Evolutionary conservation across 2,113 vertebrate species (phyloP), one percentile per base, ranked within the genome.

Genomic region (Parotia lawesii): DNA sequence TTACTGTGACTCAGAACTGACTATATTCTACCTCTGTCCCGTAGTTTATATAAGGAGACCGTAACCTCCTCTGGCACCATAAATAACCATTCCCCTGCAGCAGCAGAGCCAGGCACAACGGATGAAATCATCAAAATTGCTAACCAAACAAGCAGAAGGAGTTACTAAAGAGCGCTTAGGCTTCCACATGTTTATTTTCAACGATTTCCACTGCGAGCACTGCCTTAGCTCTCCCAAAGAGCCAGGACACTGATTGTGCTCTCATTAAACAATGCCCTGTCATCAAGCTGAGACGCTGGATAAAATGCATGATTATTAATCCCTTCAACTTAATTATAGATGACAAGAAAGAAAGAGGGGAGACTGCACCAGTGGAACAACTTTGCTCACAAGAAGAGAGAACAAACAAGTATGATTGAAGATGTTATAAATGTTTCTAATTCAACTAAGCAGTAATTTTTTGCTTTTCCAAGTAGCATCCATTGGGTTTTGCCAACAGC

Each of bases 121-220:
- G 47, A 83, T 67, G 7, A 77, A 95, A 80, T 48, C 82, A 90
- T 61, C 48, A 37, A 60, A 90, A 95, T 66, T 95, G 82, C 93
- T 92, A 95, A 95, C 64, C 82, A 96, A 95, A 96, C 75, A 96
- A 96, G 91, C 93, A 96, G 69, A 83, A 93, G 77, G 90, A 95
- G 85, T 93, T 95, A 84, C 91, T 97, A 93, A 91, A 95, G 87
- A 93, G 44, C 0, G 10, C 75, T 96, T 95, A 88, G 89, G 65
- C 76, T 88, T 76, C 92, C 91, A 86, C 73, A 27, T 96, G 91
- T 95, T 96, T 97, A 95, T 97, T 89, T 93, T 95, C 91, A 84
- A 19, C 65, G 64, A 71, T 74, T 89, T 95, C 51, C 79, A 93
- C 45, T 15, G n/a, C 0, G 2, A 93, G 62, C 13, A 0, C 75